Base-by-base conservation (phyloP, 2,113 vertebrate genomes). In the Pedionomus torquatus region DNA sequence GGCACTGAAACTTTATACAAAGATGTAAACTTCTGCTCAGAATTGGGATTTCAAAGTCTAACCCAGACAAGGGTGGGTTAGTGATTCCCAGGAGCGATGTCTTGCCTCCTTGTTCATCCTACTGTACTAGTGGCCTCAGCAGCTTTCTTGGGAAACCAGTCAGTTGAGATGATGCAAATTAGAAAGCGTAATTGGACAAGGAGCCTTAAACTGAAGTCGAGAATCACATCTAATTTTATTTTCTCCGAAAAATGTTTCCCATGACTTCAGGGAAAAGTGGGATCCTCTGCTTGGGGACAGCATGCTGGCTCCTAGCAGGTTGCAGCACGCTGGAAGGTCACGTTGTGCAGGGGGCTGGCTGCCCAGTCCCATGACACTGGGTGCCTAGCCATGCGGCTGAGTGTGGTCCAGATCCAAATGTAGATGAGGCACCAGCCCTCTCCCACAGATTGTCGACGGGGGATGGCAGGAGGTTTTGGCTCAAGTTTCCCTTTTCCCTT, bases 211-310 rank as follows among this genome's bases (percentile, higher is more conserved):
- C 12, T 0, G 2, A 84, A 63, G 68, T 3, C 1, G 14, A 83
- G n/a, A 61, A 65, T 69, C n/a, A 28, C n/a, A 24, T 58, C 8
- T 79, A 10, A 74, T 52, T 52, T 44, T 58, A 28, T 85, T 87
- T 97, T 95, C 93, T 95, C 89, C 83, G 95, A 81, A 92, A 96
- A 80, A 20, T 87, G 28, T 87, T 69, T 95, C 68, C 52, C 46
- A 37, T 12, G 35, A 71, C 94, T 89, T 65, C 69, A 80, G 89
- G 88, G 83, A 79, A 71, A 30, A 60, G 21, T 86, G 82, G 95
- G 93, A 90, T 93, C 63, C 77, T 96, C 80, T 17, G n/a, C 87
- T 20, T 68, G 60, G 86, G 68, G n/a, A 54, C 14, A 48, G 74
- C 43, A 2, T 26, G 30, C 43, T 7, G 17, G 35, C 60, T 61